Evolutionary conservation across 2,113 vertebrate genomes (phyloP).

Genomic region (Caloenas nicobarica): DNA sequence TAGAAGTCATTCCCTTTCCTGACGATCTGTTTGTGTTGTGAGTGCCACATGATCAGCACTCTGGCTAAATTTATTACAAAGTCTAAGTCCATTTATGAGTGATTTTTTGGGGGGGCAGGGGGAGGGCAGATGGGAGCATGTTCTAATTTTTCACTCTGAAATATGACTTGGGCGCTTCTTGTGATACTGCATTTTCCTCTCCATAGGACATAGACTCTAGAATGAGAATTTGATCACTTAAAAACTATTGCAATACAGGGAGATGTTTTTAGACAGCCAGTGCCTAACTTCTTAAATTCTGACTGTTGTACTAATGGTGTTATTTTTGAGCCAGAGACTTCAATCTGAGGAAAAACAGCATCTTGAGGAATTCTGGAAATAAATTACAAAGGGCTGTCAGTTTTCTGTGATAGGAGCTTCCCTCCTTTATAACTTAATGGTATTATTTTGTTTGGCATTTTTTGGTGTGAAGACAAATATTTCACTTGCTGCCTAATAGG

Average conservation of each 20-base stretch:
- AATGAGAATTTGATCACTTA: not conserved
- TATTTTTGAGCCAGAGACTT: not conserved
- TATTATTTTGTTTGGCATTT: not conserved
- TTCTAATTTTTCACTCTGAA: not conserved
- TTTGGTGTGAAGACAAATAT: not conserved
- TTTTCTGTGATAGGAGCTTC: not conserved
- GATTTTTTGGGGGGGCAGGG: not conserved
- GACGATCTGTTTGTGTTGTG: not conserved
- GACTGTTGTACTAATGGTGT: not conserved
- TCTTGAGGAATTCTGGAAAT: not conserved
- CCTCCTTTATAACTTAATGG: not conserved
- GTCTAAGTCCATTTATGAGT: not conserved
- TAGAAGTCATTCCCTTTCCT: not conserved
- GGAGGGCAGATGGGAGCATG: accelerated
- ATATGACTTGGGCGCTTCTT: not conserved
- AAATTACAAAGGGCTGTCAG: not conserved
- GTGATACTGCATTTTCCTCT: not conserved
- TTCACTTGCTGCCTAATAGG: not conserved
- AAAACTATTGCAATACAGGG: not conserved
- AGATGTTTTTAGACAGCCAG: not conserved
- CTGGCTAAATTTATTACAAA: not conserved
- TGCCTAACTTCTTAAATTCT: not conserved
- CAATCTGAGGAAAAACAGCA: not conserved
- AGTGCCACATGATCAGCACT: not conserved
- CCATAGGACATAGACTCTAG: not conserved